Conservation (phyloP, 1,140 invertebrate species). For the Trigoniulus corallinus region DNA sequence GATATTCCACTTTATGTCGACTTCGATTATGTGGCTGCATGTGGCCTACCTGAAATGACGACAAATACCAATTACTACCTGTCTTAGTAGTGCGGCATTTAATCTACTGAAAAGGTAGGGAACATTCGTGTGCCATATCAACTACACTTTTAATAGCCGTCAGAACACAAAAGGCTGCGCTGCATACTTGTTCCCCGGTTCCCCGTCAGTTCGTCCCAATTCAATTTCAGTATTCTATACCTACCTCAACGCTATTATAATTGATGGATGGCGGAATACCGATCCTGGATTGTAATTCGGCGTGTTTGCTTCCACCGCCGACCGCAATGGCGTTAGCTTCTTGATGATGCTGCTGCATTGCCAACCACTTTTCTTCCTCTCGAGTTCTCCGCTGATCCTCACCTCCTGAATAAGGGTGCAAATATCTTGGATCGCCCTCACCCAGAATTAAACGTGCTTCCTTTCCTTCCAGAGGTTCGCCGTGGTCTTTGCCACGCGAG, state of each 20-base stretch:
- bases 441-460: no score
- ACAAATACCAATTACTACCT: no score
- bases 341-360: constrained; percentile 10
- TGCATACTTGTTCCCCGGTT: no score
- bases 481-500: constrained; percentile 11
- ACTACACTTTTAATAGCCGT: not conserved
- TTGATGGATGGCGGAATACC: no score
- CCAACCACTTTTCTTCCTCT: constrained; percentile 12
- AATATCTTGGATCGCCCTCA: no score
- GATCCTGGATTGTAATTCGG: not conserved
- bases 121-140: not conserved
- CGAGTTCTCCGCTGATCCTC: not conserved
- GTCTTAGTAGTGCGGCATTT: no score
- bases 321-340: not conserved
- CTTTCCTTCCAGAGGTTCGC: constrained; percentile 2
- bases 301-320: not conserved
- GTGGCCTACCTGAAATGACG: no score
- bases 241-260: no score
- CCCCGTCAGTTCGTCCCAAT: no score
- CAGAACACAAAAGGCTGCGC: not conserved
- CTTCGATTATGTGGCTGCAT: no score
- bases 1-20: not conserved
- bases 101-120: no score
- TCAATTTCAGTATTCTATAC: no score
- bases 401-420: not conserved